Percentiles rank a stretch among this genome's conserved stretches.
These are phyloP conservation scores for Bombus difficillimus DNA, from an alignment of 1,140 invertebrate species.

Conservation along the genomic window DNA sequence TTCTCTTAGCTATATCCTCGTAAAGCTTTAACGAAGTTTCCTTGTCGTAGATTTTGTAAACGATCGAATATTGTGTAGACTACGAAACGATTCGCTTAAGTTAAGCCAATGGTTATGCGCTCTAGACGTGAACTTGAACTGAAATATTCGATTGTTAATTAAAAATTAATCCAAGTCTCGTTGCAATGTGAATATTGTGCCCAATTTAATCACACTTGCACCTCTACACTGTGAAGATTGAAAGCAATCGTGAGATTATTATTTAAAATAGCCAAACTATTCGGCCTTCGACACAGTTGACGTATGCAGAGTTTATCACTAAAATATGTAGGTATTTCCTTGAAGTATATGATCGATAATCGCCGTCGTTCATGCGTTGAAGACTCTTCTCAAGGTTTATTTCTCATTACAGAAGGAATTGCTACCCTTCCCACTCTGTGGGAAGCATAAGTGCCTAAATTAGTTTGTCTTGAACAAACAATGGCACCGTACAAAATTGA, in stretches of 20 bases:
- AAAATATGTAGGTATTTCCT: conserved; percentile 6
- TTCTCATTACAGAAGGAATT: background rate
- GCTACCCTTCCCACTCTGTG: too few species aligned
- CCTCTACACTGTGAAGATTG: background rate
- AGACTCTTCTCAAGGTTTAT: background rate
- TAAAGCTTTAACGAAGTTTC: conserved; percentile 7
- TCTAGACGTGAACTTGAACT: background rate
- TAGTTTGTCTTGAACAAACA: background rate
- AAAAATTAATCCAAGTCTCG: background rate
- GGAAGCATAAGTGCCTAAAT: background rate
- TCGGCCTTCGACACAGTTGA: background rate
- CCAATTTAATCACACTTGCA: background rate
- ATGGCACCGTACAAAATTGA: background rate
- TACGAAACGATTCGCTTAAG: too few species aligned
- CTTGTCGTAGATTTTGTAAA: background rate
- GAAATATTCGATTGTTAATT: background rate
- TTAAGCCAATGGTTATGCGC: background rate
- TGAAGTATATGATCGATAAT: conserved; percentile 9
- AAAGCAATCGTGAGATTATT: too few species aligned
- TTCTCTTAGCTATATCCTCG: background rate
- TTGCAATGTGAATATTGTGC: background rate
- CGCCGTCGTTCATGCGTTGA: background rate
- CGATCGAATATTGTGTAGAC: background rate
- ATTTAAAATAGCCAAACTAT: background rate
- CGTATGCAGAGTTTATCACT: conserved; percentile 23